Evolutionary conservation across 2,888 invertebrate species (phyloP), one percentile per base, ranked within the genome.

Genomic region (Drosophila rubida): DNA sequence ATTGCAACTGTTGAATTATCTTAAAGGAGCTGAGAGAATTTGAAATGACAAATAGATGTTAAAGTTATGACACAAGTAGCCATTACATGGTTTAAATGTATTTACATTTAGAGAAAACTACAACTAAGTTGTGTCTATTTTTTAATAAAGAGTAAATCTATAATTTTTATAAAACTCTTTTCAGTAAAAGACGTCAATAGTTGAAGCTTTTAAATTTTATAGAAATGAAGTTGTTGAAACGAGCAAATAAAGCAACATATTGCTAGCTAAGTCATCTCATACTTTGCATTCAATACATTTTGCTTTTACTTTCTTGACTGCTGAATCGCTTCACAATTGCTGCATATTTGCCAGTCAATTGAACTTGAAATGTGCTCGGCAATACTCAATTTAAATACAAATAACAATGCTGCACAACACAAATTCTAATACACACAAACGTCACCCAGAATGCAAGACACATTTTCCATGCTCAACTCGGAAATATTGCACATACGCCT

Each of bases 401-500:
- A 13, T 35, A 3, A 3, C 3, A 2, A 0, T n/a, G 3, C 9
- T 16, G 32, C 32, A 41, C 27, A 39, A 8, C 37, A 35, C 25
- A 49, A 1, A 23, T 8, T 16, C 27, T 3, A n/a, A 74, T 14
- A 25, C 32, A 41, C 4, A 35, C 19, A 30, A 11, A n/a, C n/a
- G 22, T 4, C 35, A 2, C 6, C 7, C 5, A 2, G 7, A 14
- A 37, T 13, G 4, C 9, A n/a, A 44, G 2, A 5, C 35, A 41
- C 8, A 19, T 32, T 32, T n/a, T 27, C 14, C 13, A 39, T 23
- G 32, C 9, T 30, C 9, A 41, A 35, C 16, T 51, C n/a, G 32
- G 23, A 44, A 44, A 53, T 48, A 32, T 65, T 73, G 30, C 54
- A 58, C 22, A 72, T 62, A 73, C 61, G 68, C 27, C 22, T 19